Conservation (phyloP, 2,888 invertebrate species). For the Azorinus chamasolen region DNA sequence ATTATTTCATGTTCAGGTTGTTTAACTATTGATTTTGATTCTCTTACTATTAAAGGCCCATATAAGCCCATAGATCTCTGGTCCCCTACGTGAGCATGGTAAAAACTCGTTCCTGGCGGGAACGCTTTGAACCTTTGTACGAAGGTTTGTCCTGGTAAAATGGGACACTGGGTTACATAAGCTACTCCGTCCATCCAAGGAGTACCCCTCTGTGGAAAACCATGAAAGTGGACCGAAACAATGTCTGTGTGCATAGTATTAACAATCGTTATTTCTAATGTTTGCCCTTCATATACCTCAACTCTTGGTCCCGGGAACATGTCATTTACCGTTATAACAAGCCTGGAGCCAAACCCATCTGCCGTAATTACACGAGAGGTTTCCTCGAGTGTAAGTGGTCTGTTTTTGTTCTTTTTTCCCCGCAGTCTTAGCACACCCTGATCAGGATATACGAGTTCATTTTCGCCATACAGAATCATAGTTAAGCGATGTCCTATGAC, state of each 20-base stretch:
- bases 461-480: constrained; percentile 54
- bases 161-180: constrained; percentile 75
- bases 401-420: constrained; percentile 4
- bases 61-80: no score
- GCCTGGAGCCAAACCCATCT: constrained; percentile 63
- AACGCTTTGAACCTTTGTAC: constrained; percentile 68
- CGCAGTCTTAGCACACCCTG: constrained; percentile 38
- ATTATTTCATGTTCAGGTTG: constrained; percentile 55
- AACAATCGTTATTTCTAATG: constrained; percentile 50
- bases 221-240: constrained; percentile 74
- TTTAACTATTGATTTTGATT: background rate
- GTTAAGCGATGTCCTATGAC: constrained; percentile 55
- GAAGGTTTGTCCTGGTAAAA: constrained; percentile 68
- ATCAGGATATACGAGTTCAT: constrained; percentile 28
- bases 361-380: constrained; percentile 54
- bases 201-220: constrained; percentile 68
- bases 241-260: constrained; percentile 70
- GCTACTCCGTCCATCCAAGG: constrained; percentile 76
- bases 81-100: constrained; percentile 73
- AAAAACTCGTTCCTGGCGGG: constrained; percentile 68
- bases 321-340: constrained; percentile 72
- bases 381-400: constrained; percentile 7
- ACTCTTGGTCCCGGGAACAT: constrained; percentile 75
- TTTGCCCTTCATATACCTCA: constrained; percentile 70
- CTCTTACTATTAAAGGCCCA: constrained; percentile 67